These are phyloP conservation scores for Siniperca chuatsi DNA, from an alignment of 2,113 vertebrate genomes.

Conservation along the genomic window DNA sequence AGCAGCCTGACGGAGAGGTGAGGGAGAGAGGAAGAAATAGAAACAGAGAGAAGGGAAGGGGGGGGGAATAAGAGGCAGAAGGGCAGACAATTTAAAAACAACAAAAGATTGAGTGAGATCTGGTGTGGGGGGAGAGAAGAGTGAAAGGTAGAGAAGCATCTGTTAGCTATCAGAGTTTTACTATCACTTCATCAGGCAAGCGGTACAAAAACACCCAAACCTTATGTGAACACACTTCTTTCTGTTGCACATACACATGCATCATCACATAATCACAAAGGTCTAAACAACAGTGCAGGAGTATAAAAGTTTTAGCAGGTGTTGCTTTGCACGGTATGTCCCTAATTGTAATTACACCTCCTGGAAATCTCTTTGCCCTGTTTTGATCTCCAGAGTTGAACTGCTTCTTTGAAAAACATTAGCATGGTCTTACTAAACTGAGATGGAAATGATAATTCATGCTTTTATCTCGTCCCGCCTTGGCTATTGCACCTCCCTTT, in stretches of 20 bases:
- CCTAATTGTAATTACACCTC: neutral
- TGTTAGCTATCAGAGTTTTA: conserved; percentile 41
- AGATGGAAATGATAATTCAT: neutral
- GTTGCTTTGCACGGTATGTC: neutral
- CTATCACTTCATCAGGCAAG: conserved; percentile 34
- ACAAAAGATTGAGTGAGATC: neutral
- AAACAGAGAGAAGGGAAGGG: neutral
- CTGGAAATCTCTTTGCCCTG: neutral
- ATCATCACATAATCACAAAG: neutral
- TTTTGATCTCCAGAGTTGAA: neutral
- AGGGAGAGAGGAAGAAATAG: neutral
- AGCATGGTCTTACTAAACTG: too few species aligned
- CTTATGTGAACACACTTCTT: neutral
- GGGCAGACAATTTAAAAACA: neutral
- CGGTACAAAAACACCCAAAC: neutral
- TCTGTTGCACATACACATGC: neutral
- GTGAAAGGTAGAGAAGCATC: conserved; percentile 29
- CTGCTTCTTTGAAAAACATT: too few species aligned
- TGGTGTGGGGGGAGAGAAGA: neutral
- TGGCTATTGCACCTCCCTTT: too few species aligned
- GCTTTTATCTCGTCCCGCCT: neutral
- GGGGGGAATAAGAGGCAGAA: neutral
- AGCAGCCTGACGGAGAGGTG: neutral
- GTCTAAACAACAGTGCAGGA: neutral
- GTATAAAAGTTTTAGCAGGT: neutral